These are phyloP conservation scores for Luscinia megarhynchos DNA, from an alignment of 2,797 vertebrate genomes.

Conservation along the genomic window DNA sequence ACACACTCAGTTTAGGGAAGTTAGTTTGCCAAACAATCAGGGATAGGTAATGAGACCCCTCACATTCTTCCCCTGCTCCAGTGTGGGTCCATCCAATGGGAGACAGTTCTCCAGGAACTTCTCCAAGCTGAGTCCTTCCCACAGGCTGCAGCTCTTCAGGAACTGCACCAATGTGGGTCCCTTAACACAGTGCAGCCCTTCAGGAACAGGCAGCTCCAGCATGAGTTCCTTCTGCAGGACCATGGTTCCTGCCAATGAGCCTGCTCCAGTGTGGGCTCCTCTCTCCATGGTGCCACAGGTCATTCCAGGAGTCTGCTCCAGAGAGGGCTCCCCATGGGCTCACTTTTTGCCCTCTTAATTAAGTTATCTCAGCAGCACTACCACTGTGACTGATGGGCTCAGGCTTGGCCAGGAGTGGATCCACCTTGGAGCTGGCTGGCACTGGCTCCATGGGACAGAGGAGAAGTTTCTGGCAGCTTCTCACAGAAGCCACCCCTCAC, in stretches of 20 bases:
- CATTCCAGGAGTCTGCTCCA: neutral
- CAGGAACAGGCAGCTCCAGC: neutral
- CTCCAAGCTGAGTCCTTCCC: neutral
- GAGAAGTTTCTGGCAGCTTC: neutral
- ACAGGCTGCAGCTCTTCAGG: neutral
- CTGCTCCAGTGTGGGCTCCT: neutral
- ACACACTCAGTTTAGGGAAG: neutral
- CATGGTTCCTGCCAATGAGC: neutral
- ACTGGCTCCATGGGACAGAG: neutral
- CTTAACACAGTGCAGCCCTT: neutral
- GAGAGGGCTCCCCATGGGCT: neutral
- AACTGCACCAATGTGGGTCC: accelerated
- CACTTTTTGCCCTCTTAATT: neutral
- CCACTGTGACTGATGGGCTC: neutral
- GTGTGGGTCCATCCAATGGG: neutral
- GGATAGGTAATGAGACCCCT: neutral
- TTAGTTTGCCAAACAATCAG: neutral
- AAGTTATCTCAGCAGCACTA: neutral
- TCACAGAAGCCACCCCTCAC: neutral
- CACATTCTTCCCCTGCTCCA: neutral
- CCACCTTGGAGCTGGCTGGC: neutral
- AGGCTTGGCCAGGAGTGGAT: neutral
- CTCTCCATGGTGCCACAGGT: neutral
- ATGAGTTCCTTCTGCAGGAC: neutral
- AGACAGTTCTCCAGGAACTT: neutral